Evolutionary conservation across 2,888 invertebrate species (phyloP).

Genomic region (Perizoma affinitatum): DNA sequence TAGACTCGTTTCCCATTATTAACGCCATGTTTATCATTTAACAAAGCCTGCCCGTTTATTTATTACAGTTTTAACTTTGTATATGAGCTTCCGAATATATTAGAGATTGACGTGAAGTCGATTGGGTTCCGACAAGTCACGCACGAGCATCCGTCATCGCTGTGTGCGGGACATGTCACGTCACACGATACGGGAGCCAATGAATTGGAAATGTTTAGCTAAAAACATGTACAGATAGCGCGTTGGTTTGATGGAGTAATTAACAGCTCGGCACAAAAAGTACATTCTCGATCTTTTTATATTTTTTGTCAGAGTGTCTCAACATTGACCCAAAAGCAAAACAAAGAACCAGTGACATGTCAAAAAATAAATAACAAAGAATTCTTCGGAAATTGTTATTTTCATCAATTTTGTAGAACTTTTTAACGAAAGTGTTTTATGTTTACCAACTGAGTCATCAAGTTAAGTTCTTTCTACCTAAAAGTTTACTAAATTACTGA

Average conservation of each 20-base stretch:
- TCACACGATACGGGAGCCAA: slow-evolving; percentile 27
- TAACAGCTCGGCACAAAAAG: not conserved
- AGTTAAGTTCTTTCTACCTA: no score
- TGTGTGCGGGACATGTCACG: slow-evolving; percentile 29
- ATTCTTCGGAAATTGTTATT: no score
- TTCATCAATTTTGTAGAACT: no score
- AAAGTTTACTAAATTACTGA: no score
- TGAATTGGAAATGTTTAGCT: slow-evolving; percentile 38
- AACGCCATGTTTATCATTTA: slow-evolving; percentile 3
- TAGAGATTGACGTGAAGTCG: slow-evolving; percentile 14
- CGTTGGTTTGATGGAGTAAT: slow-evolving; percentile 12
- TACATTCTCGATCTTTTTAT: no score
- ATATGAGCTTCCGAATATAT: slow-evolving; percentile 15
- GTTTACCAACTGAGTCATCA: no score
- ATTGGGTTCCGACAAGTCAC: slow-evolving; percentile 36
- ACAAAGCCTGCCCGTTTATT: slow-evolving; percentile 7
- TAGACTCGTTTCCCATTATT: no score
- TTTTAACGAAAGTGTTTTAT: no score
- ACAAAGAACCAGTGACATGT: no score
- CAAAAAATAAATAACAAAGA: no score
- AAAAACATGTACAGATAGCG: slow-evolving; percentile 10
- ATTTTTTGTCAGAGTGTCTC: no score
- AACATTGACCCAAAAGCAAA: no score
- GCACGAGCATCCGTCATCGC: slow-evolving; percentile 39
- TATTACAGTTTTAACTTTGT: slow-evolving; percentile 13